A percentile compares a stretch with the other conserved stretches of the same genome.
These are phyloP conservation scores for Perognathus longimembris DNA, from an alignment of 2,113 vertebrate species.

Conservation along the genomic window DNA sequence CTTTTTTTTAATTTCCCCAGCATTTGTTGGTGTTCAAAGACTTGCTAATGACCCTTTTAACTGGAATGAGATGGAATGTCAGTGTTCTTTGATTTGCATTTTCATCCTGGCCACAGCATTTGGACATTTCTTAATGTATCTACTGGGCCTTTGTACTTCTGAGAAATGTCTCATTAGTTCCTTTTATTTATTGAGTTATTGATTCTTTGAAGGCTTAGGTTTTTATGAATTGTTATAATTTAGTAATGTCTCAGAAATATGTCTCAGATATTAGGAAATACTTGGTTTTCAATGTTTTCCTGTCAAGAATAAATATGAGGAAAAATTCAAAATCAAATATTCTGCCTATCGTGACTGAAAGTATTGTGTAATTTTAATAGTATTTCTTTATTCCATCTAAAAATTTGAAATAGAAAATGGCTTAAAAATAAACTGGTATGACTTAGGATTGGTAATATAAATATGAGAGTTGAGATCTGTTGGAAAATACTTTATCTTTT, in stretches of 20 bases:
- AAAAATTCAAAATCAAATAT: slow-evolving; percentile 54
- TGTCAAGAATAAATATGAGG: neutral
- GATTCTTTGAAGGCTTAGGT: too few species aligned
- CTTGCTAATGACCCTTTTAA: too few species aligned
- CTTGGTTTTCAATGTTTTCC: slow-evolving; percentile 60
- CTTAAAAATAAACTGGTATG: slow-evolving; percentile 50
- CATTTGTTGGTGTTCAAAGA: too few species aligned
- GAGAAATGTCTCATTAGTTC: too few species aligned
- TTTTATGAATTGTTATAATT: slow-evolving; percentile 79
- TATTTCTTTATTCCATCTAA: slow-evolving; percentile 43
- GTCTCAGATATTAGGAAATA: slow-evolving; percentile 68
- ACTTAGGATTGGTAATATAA: neutral
- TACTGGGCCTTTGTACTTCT: too few species aligned
- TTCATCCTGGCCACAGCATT: too few species aligned
- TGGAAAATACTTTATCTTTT: slow-evolving; percentile 31
- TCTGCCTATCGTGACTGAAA: slow-evolving; percentile 43
- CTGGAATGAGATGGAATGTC: too few species aligned
- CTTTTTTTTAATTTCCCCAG: too few species aligned
- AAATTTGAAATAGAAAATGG: neutral
- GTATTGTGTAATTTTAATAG: slow-evolving; percentile 26
- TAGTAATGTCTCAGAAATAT: slow-evolving; percentile 74
- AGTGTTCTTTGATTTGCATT: too few species aligned
- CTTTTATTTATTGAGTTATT: too few species aligned
- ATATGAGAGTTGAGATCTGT: neutral
- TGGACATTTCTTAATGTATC: too few species aligned